Percentiles rank a stretch among this genome's conserved stretches.
Conservation (phyloP, 1,140 invertebrate genomes). For the Drosophila simulans region DNA sequence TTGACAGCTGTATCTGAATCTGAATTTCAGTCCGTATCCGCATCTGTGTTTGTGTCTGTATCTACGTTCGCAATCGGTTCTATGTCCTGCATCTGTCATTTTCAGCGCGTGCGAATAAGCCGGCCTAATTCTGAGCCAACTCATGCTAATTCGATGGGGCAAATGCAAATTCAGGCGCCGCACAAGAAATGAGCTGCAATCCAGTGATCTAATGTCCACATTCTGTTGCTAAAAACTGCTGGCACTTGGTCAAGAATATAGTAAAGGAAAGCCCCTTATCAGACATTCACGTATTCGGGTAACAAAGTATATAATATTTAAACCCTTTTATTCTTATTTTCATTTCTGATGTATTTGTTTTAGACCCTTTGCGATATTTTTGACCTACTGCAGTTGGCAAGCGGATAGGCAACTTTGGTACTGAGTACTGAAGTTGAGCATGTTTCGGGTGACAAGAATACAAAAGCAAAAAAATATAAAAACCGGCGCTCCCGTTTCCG, state of each 20-base stretch:
- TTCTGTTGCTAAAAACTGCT: neutral
- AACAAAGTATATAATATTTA: too few species aligned
- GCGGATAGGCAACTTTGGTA: neutral
- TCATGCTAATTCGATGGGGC: conserved; percentile 28
- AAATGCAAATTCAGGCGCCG: conserved; percentile 11
- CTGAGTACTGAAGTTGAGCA: conserved; percentile 1
- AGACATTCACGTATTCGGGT: too few species aligned
- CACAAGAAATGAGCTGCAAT: conserved; percentile 4
- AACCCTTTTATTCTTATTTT: too few species aligned
- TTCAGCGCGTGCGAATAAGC: conserved; percentile 55
- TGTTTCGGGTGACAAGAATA: conserved; percentile 26
- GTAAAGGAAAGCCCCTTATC: too few species aligned
- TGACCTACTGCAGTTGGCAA: neutral
- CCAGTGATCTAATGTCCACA: neutral
- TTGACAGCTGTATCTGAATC: conserved; percentile 41
- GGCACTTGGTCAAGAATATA: neutral
- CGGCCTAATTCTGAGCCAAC: conserved; percentile 13
- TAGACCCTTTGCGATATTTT: neutral
- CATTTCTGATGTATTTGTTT: too few species aligned
- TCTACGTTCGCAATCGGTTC: neutral
- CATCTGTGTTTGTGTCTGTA: conserved; percentile 1
- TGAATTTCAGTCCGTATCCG: neutral
- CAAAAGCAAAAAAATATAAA: neutral
- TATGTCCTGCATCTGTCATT: conserved; percentile 38
- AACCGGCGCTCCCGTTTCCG: neutral